Conservation (phyloP, 2,888 invertebrate species). For the Protonemura montana region DNA sequence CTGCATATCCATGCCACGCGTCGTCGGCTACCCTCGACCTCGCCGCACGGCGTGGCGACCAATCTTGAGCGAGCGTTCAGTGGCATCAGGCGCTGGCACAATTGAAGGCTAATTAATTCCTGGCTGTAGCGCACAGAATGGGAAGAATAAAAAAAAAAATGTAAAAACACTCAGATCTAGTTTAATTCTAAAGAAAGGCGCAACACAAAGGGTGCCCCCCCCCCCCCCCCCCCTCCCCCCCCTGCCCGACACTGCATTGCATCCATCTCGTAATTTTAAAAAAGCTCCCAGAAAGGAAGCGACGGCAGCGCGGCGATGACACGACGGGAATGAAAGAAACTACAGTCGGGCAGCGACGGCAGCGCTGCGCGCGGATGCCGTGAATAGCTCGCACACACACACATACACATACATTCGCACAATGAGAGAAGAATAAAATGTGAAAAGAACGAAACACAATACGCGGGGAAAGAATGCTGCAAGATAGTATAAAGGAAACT, state of each 20-base stretch:
- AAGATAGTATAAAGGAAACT: conserved; percentile 49
- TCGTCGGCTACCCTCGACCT: too few species aligned
- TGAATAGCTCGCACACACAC: conserved; percentile 43
- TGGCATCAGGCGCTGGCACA: too few species aligned
- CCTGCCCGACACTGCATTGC: neutral
- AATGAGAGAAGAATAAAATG: conserved; percentile 48
- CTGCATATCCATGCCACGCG: too few species aligned
- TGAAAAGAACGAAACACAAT: conserved; percentile 50
- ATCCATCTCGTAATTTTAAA: conserved; percentile 48
- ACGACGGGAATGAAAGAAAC: conserved; percentile 48
- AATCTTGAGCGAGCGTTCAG: too few species aligned
- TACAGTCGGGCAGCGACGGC: conserved; percentile 37
- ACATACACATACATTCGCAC: too few species aligned
- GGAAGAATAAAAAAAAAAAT: conserved; percentile 20
- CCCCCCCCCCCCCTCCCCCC: neutral
- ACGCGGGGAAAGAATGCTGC: conserved; percentile 40
- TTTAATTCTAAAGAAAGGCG: conserved; percentile 24
- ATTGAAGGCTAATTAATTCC: conserved; percentile 15
- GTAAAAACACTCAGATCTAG: neutral
- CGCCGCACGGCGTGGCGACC: too few species aligned
- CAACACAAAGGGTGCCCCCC: neutral
- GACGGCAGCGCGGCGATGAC: conserved; percentile 43
- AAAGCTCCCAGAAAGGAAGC: conserved; percentile 47
- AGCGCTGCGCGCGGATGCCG: conserved; percentile 2
- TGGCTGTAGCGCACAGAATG: neutral